Percentiles rank a stretch among this genome's conserved stretches.
phyloP scores from a whole-genome alignment of 2,888 invertebrate genomes.

The Oxystoma pomonae region DNA sequence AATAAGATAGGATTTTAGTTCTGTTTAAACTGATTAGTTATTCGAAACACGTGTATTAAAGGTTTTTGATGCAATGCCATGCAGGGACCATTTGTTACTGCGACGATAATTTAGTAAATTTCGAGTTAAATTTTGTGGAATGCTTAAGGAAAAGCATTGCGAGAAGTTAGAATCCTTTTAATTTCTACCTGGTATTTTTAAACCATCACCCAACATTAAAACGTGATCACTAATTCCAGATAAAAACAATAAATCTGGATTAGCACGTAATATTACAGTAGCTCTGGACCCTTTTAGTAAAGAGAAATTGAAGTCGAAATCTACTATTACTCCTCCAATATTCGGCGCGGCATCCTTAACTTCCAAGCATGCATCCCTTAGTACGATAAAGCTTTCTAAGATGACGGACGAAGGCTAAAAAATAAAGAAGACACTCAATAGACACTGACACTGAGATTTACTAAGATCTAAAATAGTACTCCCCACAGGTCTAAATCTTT shows the following conservation, averaged over 20 bases:
- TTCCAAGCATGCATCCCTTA: slow-evolving; percentile 2
- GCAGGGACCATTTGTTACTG: too few relatives aligned
- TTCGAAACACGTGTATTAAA: too few relatives aligned
- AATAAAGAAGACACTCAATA: neutral
- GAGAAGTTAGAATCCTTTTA: too few relatives aligned
- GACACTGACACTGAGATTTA: too few relatives aligned
- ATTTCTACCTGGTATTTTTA: slow-evolving; percentile 6
- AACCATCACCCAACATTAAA: slow-evolving; percentile 4
- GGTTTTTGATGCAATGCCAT: too few relatives aligned
- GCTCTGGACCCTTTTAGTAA: slow-evolving; percentile 6
- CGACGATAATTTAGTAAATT: too few relatives aligned
- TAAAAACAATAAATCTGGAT: slow-evolving; percentile 10
- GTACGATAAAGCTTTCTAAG: slow-evolving; percentile 3
- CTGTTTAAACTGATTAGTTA: too few relatives aligned
- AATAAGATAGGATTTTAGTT: too few relatives aligned
- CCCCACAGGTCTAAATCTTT: too few relatives aligned
- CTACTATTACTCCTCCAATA: slow-evolving; percentile 15
- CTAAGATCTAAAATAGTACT: too few relatives aligned
- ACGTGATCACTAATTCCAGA: slow-evolving; percentile 11
- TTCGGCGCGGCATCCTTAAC: slow-evolving; percentile 11
- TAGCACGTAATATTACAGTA: slow-evolving; percentile 9
- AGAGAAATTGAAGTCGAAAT: slow-evolving; percentile 9
- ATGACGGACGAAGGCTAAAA: neutral
- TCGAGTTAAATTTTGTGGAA: too few relatives aligned
- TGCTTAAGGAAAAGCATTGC: too few relatives aligned